These are phyloP conservation scores for Eueides isabella DNA, from an alignment of 1,140 invertebrate species.

Conservation along the genomic window DNA sequence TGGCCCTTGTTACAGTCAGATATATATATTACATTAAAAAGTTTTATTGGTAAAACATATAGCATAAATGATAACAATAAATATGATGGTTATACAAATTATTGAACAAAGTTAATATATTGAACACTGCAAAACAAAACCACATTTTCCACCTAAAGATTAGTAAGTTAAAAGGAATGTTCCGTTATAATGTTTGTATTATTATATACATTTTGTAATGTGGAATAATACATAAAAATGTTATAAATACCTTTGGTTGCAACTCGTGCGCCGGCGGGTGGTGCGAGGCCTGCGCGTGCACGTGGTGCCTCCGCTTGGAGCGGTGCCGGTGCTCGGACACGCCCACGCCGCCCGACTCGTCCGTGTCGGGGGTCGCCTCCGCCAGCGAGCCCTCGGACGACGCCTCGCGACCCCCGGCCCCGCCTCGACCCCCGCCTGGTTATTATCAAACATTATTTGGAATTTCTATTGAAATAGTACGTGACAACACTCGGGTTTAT, in stretches of 20 bases:
- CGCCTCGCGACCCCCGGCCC: slow-evolving; percentile 53
- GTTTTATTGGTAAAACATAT: too few relatives aligned
- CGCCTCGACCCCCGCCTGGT: slow-evolving; percentile 47
- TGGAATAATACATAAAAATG: too few relatives aligned
- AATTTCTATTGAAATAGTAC: not conserved
- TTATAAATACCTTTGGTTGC: slow-evolving; percentile 53
- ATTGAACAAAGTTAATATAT: too few relatives aligned
- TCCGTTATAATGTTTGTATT: too few relatives aligned
- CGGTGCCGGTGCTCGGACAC: slow-evolving; percentile 53
- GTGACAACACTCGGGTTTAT: not conserved
- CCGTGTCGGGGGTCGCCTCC: slow-evolving; percentile 77
- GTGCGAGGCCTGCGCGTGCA: slow-evolving; percentile 41
- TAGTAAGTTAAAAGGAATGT: too few relatives aligned
- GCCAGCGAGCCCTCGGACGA: slow-evolving; percentile 77
- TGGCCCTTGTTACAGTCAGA: too few relatives aligned
- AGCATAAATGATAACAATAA: too few relatives aligned
- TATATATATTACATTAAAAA: too few relatives aligned
- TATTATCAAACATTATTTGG: not conserved
- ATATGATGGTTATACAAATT: too few relatives aligned
- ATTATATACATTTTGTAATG: too few relatives aligned
- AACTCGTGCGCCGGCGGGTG: slow-evolving; percentile 48
- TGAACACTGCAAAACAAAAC: too few relatives aligned
- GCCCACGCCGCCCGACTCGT: slow-evolving; percentile 64
- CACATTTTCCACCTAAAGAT: too few relatives aligned
- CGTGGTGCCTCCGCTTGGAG: slow-evolving; percentile 58